phyloP scores from a whole-genome alignment of 2,113 vertebrate species.

The Balaeniceps rex region DNA sequence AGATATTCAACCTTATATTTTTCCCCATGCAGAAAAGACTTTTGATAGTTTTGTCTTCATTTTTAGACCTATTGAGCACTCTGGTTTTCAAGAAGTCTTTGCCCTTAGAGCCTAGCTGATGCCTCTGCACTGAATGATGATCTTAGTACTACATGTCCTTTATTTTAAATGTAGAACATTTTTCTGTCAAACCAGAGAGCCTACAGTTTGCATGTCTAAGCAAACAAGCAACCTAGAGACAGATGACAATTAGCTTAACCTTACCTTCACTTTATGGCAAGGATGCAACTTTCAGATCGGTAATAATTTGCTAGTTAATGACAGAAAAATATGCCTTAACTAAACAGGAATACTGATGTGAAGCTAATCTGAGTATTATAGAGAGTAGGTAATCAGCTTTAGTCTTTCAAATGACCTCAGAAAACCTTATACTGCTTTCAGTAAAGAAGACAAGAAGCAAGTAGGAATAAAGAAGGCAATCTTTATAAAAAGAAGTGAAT shows the following conservation, averaged over 20 bases:
- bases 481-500: not conserved
- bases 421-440: not conserved
- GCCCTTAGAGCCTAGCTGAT: not conserved
- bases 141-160: not conserved
- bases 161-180: not conserved
- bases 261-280: not conserved
- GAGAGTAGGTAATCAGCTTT: not conserved
- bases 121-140: not conserved
- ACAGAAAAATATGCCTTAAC: not conserved
- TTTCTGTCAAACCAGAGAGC: not conserved
- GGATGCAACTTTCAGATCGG: not conserved
- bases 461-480: not conserved
- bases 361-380: not conserved
- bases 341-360: not conserved
- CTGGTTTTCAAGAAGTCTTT: not conserved
- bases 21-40: not conserved
- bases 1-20: not conserved
- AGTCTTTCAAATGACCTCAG: not conserved
- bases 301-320: not conserved
- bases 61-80: not conserved
- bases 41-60: not conserved
- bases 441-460: not conserved
- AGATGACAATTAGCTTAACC: not conserved
- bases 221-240: not conserved
- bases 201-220: not conserved